phyloP scores from a whole-genome alignment of 2,113 vertebrate species.

The Ctenomys sociabilis region DNA sequence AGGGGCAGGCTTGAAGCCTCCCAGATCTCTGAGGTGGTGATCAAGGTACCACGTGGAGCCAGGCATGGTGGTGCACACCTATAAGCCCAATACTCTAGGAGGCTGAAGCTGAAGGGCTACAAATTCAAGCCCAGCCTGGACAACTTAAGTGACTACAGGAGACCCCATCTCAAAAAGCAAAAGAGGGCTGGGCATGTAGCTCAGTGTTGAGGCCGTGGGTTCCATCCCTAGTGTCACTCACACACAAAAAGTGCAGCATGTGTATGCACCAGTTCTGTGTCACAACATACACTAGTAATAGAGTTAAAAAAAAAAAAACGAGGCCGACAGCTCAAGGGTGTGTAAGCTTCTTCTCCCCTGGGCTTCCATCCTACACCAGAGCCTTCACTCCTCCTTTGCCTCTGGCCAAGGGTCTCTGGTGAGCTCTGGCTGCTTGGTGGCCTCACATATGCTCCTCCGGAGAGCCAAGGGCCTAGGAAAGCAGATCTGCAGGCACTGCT shows the following conservation, averaged over 20 bases:
- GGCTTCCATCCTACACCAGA: neutral
- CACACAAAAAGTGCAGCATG: neutral
- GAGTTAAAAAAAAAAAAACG: neutral
- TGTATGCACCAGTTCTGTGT: neutral
- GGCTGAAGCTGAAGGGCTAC: neutral
- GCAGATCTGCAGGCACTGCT: no score
- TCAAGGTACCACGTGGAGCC: neutral
- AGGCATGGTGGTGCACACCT: neutral
- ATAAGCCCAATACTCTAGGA: neutral
- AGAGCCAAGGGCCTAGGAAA: neutral
- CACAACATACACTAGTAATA: neutral
- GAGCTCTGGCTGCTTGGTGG: neutral
- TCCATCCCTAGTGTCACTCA: neutral
- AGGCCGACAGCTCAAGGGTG: neutral
- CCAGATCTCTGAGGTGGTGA: neutral
- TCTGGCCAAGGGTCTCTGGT: neutral
- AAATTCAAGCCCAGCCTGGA: neutral
- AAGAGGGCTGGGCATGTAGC: neutral
- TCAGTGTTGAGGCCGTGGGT: neutral
- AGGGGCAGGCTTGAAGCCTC: neutral
- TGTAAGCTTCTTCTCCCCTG: neutral
- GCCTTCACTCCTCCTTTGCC: neutral
- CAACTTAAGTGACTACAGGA: neutral
- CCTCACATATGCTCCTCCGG: fast-evolving
- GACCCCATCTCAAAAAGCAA: neutral